Evolutionary conservation across 1,140 invertebrate genomes (phyloP), one percentile per base, ranked within the genome.

Genomic region (Drosophila rufa): DNA sequence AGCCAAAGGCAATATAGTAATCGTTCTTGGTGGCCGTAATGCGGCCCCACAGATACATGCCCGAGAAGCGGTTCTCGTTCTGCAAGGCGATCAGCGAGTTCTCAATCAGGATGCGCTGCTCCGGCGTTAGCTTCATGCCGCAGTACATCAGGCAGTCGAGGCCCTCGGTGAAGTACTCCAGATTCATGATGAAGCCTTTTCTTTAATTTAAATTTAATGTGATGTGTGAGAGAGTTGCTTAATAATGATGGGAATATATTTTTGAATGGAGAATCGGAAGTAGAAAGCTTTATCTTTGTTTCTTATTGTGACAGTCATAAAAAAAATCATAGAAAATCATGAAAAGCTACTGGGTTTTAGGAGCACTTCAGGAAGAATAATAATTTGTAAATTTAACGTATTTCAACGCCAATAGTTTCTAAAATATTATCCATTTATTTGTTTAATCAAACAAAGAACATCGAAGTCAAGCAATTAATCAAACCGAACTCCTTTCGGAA

Each of bases 1-100:
- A 96, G 15, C 96, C 96, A 82, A 95, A 96, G 3, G 96, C 95
- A 45, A 97, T 94, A 79, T 96, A 95, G 85, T 97, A 97, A 93
- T 97, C 96, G 7, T 93, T 93, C 46, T 95, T 93, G 0, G 94
- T 92, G 1, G 96, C 96, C 59, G 95, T 94, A 43, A 97, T 95
- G 83, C 94, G 94, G 2, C 96, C 96, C 96, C 96, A 96, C 70
- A 96, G 96, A 73, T 95, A 96, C 53, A 96, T 94, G 69, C 95
- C 94, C 3, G 93, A 91, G 86, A 97, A 96, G 82, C 97, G 96
- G 93, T 97, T 97, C 82, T 97, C 96, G 50, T 95, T 94, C 90
- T 96, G 95, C 17, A 97, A 92, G 53, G 96, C 92, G 14, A 95
- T 92, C 0, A 97, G 92, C 0, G 96, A 96, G 91, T 96, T 96